Evolutionary conservation across 2,797 vertebrate genomes (phyloP).

Genomic region (Leuciscus waleckii): DNA sequence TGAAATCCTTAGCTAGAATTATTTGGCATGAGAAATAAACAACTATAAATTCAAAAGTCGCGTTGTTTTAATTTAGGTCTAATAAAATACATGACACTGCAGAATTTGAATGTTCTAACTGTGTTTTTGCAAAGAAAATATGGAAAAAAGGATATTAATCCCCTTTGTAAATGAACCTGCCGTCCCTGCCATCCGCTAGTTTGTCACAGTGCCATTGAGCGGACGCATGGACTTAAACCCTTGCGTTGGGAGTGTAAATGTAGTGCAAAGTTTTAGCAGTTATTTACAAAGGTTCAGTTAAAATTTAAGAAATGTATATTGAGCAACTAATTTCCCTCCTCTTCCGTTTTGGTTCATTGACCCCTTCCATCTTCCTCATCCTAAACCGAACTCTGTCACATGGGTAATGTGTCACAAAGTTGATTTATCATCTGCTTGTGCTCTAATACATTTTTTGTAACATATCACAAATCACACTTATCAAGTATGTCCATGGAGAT

Average conservation of each 20-base stretch:
- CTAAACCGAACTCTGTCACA: background rate
- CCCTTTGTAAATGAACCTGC: too few relatives aligned
- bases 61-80: background rate
- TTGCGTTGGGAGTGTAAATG: conserved; percentile 61
- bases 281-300: conserved; percentile 39
- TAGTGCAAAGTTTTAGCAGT: conserved; percentile 24
- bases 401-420: background rate
- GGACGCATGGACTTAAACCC: conserved; percentile 71
- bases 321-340: background rate
- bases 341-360: background rate
- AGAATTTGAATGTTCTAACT: background rate
- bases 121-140: background rate
- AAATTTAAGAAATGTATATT: background rate
- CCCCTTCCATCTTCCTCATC: conserved; percentile 17
- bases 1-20: background rate
- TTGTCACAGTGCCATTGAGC: conserved; percentile 53
- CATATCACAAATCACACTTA: background rate
- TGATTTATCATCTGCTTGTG: background rate
- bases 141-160: too few relatives aligned
- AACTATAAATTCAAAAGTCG: too few relatives aligned
- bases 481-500: background rate
- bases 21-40: background rate
- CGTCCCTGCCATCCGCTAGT: too few relatives aligned
- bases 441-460: background rate
- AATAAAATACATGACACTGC: background rate